Percentiles rank a stretch among this genome's conserved stretches.
Conservation (phyloP, 2,888 invertebrate species). For the Chrysolina americana region DNA sequence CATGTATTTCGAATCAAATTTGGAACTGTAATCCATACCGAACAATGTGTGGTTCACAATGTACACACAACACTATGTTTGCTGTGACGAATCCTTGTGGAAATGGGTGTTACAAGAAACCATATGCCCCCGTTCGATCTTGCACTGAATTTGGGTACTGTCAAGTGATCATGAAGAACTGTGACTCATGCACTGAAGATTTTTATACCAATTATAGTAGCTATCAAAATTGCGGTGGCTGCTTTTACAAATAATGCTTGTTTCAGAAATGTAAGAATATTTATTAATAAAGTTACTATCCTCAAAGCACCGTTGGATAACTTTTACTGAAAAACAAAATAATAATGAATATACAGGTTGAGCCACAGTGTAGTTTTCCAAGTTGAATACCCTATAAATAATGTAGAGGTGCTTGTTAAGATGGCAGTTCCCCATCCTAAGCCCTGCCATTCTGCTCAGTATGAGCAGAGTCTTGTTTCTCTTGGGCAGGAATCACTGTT, state of each 20-base stretch:
- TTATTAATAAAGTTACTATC: too few species aligned
- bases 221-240: conserved; percentile 50
- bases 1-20: conserved; percentile 10
- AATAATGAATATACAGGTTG: too few species aligned
- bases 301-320: too few species aligned
- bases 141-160: conserved; percentile 38
- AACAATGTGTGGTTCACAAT: conserved; percentile 17
- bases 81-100: conserved; percentile 44
- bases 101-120: conserved; percentile 41
- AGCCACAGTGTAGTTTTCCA: too few species aligned
- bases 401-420: too few species aligned
- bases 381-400: too few species aligned
- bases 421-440: too few species aligned
- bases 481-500: too few species aligned
- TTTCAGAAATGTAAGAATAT: too few species aligned
- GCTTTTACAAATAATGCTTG: conserved; percentile 47
- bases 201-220: conserved; percentile 47
- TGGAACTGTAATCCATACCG: conserved; percentile 7
- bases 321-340: too few species aligned
- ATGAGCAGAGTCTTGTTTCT: too few species aligned
- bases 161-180: conserved; percentile 33
- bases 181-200: conserved; percentile 44
- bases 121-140: conserved; percentile 29
- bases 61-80: conserved; percentile 31
- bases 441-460: too few species aligned